Evolutionary conservation across 2,888 invertebrate genomes (phyloP), one percentile per base, ranked within the genome.

Genomic region (Polymixis flavicincta): DNA sequence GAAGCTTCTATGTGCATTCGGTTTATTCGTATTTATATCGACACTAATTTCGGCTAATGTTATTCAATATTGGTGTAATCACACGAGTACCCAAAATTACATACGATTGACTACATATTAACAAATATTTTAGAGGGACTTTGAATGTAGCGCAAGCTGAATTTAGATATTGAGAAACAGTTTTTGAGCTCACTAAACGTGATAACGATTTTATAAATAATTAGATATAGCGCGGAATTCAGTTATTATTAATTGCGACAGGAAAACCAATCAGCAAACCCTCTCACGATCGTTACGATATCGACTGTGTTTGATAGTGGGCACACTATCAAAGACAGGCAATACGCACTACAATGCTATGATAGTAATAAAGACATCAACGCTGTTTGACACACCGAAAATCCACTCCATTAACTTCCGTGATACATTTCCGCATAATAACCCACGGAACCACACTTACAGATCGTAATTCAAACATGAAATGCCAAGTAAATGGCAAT

Each of bases 401-500:
- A 54, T 45, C 55, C 64, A 73, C n/a, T 45, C 71, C 74, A 69
- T 83, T 60, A 54, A 42, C 42, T 70, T 67, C 50, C 28, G 25
- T 55, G 74, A 70, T 61, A 76, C 57, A 76, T 77, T 86, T 74
- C 73, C 63, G 55, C 73, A 57, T 74, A 70, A 80, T 37, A 78
- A 61, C 63, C 55, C 57, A 54, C 61, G 63, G 42, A 42, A 74
- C 63, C 42, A 75, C 75, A 73, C 65, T 74, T 28, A 55, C 19
- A 61, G 67, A 76, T 45, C 42, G 32, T 45, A 71, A 79, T 78
- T 74, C 76, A 66, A 76, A 68, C 73, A 66, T 66, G 55, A 80
- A 83, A 80, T 74, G 60, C 25, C 76, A 69, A 80, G 48, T 28
- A 79, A 81, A 78, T 60, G 74, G 60, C 74, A 87, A 84, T 80